Percentiles rank a stretch among this genome's conserved stretches.
Conservation (phyloP, 2,888 invertebrate genomes). For the Eupithecia inturbata region DNA sequence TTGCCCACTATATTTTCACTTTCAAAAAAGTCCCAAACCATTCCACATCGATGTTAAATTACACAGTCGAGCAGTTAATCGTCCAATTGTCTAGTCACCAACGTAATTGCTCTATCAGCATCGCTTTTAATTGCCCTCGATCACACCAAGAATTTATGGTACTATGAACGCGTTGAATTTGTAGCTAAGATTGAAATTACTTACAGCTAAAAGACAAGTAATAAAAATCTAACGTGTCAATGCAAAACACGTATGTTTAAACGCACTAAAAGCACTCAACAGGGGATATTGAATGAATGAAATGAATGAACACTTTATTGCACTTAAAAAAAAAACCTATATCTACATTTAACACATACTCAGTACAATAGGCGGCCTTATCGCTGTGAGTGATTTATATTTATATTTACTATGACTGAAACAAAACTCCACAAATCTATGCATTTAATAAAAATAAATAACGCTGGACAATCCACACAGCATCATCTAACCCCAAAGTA, state of each 20-base stretch:
- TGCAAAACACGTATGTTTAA: background rate
- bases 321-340: too few species aligned
- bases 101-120: conserved; percentile 40
- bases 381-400: too few species aligned
- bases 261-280: background rate
- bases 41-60: conserved; percentile 22
- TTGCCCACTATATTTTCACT: background rate
- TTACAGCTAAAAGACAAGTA: background rate
- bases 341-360: too few species aligned
- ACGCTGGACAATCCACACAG: too few species aligned
- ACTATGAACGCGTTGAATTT: conserved; percentile 1
- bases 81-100: conserved; percentile 31
- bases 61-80: conserved; percentile 30
- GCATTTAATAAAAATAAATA: too few species aligned
- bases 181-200: background rate
- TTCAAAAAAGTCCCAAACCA: background rate
- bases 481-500: too few species aligned
- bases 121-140: conserved; percentile 39
- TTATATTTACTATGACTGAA: too few species aligned
- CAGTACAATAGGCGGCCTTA: too few species aligned
- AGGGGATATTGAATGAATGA: too few species aligned
- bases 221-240: background rate
- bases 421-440: too few species aligned
- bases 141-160: conserved; percentile 36
- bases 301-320: too few species aligned